These are phyloP conservation scores for Gambusia yucatana DNA, from an alignment of 2,797 vertebrate genomes.

Conservation along the genomic window DNA sequence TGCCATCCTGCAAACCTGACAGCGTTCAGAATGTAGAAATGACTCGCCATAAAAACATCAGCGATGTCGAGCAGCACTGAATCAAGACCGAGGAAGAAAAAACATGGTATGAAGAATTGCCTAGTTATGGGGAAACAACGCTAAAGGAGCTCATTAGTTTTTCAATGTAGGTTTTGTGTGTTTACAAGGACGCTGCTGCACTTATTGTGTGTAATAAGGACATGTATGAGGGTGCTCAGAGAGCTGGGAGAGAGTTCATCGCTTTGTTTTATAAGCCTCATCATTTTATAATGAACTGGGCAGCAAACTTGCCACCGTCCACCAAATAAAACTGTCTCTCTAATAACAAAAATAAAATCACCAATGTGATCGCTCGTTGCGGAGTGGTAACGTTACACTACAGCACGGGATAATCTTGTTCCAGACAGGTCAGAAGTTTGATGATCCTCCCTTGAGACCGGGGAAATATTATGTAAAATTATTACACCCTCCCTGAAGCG, in stretches of 20 bases:
- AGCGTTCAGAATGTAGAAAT: constrained; percentile 52
- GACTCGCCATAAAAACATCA: constrained; percentile 54
- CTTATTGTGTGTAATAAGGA: constrained; percentile 58
- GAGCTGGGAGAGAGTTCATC: constrained; percentile 54
- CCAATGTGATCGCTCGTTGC: constrained; percentile 3
- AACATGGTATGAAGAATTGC: constrained; percentile 12
- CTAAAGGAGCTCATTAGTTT: constrained; percentile 49
- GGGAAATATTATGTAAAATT: constrained; percentile 26
- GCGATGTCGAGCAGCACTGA: constrained; percentile 35
- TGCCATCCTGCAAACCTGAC: constrained; percentile 54
- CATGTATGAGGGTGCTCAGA: constrained; percentile 25
- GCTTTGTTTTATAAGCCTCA: constrained; percentile 26
- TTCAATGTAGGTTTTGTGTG: constrained; percentile 20
- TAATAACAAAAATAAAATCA: constrained; percentile 36
- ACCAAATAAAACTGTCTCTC: constrained; percentile 13
- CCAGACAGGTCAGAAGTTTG: constrained; percentile 25
- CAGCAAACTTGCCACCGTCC: not conserved
- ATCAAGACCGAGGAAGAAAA: constrained; percentile 6
- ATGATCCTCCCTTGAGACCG: constrained; percentile 35
- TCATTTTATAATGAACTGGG: constrained; percentile 18
- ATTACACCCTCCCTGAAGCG: constrained; percentile 8
- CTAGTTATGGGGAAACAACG: not conserved
- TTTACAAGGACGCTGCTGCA: constrained; percentile 21
- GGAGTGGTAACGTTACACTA: constrained; percentile 12
- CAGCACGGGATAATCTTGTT: constrained; percentile 1